Evolutionary conservation across 2,113 vertebrate species (phyloP).

Genomic region (Pluvialis apricaria): DNA sequence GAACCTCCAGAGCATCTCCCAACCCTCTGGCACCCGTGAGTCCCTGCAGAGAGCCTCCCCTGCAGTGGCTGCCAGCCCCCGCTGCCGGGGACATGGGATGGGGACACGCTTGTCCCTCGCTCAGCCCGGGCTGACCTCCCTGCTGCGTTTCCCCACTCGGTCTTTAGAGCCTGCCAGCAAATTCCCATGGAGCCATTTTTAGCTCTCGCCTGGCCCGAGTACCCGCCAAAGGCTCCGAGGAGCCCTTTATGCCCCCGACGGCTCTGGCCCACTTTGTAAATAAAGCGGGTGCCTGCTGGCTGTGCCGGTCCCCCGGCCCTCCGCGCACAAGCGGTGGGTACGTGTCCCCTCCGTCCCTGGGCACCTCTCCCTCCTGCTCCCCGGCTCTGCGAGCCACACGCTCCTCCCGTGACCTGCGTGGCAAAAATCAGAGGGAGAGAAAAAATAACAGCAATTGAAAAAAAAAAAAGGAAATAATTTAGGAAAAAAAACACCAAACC

Average conservation of each 20-base stretch:
- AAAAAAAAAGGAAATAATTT: accelerated
- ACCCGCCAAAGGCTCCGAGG: not conserved
- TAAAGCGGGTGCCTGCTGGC: not conserved
- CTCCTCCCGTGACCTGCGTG: not conserved
- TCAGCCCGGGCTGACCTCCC: not conserved
- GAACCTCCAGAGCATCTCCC: not conserved
- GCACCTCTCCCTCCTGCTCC: not conserved
- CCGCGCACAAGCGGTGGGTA: accelerated
- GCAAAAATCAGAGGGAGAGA: not conserved
- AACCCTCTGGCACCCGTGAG: accelerated
- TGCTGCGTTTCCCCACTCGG: accelerated
- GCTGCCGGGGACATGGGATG: not conserved
- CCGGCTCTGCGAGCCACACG: not conserved
- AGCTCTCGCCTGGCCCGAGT: slow-evolving; percentile 34
- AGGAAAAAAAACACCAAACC: not conserved
- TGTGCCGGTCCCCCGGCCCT: accelerated
- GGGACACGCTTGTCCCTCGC: not conserved
- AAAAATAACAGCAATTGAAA: accelerated
- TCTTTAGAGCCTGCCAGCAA: not conserved
- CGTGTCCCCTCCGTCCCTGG: accelerated
- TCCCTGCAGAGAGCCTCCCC: not conserved
- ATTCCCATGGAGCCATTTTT: slow-evolving; percentile 68
- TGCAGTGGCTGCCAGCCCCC: not conserved
- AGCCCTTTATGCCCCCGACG: slow-evolving; percentile 19
- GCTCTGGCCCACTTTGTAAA: slow-evolving; percentile 22